Conservation (phyloP, 2,797 vertebrate species). For the Emys orbicularis region DNA sequence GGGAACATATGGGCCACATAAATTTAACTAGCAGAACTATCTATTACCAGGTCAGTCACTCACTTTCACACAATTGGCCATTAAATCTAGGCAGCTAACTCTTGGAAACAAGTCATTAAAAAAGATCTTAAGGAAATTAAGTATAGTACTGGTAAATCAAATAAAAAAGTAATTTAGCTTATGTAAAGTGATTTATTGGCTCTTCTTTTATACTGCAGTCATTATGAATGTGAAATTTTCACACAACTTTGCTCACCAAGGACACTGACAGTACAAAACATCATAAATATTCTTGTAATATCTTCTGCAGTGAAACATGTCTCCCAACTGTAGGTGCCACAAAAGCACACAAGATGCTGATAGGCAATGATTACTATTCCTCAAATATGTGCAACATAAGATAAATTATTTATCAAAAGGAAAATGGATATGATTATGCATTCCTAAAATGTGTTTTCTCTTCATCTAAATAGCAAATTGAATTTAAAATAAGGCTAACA, state of each 20-base stretch:
- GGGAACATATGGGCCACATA: rapidly evolving
- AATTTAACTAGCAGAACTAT: not conserved
- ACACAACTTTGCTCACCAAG: not conserved
- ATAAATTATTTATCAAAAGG: not conserved
- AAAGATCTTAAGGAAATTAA: not conserved
- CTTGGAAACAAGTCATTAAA: not conserved
- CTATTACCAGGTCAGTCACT: not conserved
- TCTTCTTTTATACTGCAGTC: not conserved
- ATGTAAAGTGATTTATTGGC: not conserved
- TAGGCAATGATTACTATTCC: not conserved
- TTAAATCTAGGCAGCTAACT: not conserved
- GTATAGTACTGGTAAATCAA: not conserved
- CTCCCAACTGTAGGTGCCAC: not conserved
- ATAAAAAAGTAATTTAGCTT: not conserved
- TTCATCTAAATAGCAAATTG: not conserved
- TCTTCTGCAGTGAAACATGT: not conserved
- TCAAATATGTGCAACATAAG: not conserved
- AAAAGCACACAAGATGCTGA: not conserved
- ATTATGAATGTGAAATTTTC: not conserved
- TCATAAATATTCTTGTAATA: not conserved
- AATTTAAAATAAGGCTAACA: not conserved
- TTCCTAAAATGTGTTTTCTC: not conserved
- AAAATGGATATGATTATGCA: not conserved
- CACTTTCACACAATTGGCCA: not conserved
- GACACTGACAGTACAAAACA: not conserved